Percentiles rank a stretch among this genome's conserved stretches.
These are phyloP conservation scores for Neogobius melanostomus DNA, from an alignment of 2,113 vertebrate genomes.

Conservation along the genomic window DNA sequence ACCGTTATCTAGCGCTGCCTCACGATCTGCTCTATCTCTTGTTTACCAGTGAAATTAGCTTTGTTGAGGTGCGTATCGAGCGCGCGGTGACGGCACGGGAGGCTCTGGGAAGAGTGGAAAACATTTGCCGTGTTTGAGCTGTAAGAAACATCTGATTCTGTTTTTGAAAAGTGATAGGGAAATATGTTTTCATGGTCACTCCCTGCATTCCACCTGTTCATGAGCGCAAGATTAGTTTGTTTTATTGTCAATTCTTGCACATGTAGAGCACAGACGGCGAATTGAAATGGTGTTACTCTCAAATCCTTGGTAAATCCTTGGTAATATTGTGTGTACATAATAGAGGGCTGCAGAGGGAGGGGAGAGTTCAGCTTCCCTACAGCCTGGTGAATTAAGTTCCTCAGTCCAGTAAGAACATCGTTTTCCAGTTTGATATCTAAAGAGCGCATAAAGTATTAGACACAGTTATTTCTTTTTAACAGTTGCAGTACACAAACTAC, in stretches of 20 bases:
- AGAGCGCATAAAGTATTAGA: not conserved
- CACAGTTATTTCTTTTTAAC: not conserved
- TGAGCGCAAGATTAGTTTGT: not conserved
- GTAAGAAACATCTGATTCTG: conserved; percentile 35
- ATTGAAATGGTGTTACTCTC: too few species aligned
- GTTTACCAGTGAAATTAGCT: conserved; percentile 43
- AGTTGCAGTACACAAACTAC: not conserved
- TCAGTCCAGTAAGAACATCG: too few species aligned
- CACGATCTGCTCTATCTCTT: not conserved
- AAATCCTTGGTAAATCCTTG: too few species aligned
- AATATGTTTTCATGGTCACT: conserved; percentile 23
- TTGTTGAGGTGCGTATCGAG: conserved; percentile 2
- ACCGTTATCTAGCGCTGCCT: not conserved
- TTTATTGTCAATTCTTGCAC: too few species aligned
- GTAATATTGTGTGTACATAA: too few species aligned
- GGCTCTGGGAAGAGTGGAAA: conserved; percentile 22
- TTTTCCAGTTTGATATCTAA: too few species aligned
- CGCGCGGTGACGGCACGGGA: conserved; percentile 1
- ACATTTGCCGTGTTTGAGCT: conserved; percentile 34
- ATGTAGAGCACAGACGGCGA: too few species aligned
- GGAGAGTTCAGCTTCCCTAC: too few species aligned
- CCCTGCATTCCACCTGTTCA: conserved; percentile 31
- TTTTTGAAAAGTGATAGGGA: conserved; percentile 20
- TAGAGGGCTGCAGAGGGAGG: too few species aligned
- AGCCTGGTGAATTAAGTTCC: too few species aligned